A percentile compares a stretch with the other conserved stretches of the same genome.
These are phyloP conservation scores for Pogonognathellus flavescens DNA, from an alignment of 1,140 invertebrate species.

Conservation along the genomic window DNA sequence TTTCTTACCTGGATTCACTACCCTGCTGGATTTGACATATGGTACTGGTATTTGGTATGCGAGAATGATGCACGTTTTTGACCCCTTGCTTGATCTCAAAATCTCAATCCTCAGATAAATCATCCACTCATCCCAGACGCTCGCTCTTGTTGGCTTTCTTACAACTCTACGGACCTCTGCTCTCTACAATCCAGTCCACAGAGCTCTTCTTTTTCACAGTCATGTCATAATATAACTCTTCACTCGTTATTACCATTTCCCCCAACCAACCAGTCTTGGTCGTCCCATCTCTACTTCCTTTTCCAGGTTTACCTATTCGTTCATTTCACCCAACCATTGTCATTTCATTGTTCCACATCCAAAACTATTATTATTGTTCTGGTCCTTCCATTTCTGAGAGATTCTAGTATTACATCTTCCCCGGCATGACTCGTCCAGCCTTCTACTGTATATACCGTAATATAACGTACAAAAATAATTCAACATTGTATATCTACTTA, in stretches of 20 bases:
- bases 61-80: slow-evolving; percentile 46
- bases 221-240: slow-evolving; percentile 4
- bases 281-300: slow-evolving; percentile 18
- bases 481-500: neutral
- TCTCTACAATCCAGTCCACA: slow-evolving; percentile 4
- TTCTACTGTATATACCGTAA: neutral
- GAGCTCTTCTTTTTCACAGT: slow-evolving; percentile 23
- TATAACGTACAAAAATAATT: neutral
- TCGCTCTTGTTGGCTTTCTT: slow-evolving; percentile 32
- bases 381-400: slow-evolving; percentile 40
- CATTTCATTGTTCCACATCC: slow-evolving; percentile 31
- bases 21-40: slow-evolving; percentile 1
- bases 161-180: slow-evolving; percentile 7
- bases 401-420: slow-evolving; percentile 6
- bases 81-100: slow-evolving; percentile 41
- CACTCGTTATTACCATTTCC: slow-evolving; percentile 8
- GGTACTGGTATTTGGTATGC: slow-evolving; percentile 38
- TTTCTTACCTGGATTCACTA: slow-evolving; percentile 8
- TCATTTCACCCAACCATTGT: slow-evolving; percentile 10
- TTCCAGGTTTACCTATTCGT: slow-evolving; percentile 28
- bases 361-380: slow-evolving; percentile 21
- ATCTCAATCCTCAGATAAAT: slow-evolving; percentile 24
- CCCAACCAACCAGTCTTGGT: slow-evolving; percentile 5
- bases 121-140: slow-evolving; percentile 23
- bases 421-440: slow-evolving; percentile 9